phyloP scores from a whole-genome alignment of 2,113 vertebrate genomes.

The Tragelaphus buxtoni region DNA sequence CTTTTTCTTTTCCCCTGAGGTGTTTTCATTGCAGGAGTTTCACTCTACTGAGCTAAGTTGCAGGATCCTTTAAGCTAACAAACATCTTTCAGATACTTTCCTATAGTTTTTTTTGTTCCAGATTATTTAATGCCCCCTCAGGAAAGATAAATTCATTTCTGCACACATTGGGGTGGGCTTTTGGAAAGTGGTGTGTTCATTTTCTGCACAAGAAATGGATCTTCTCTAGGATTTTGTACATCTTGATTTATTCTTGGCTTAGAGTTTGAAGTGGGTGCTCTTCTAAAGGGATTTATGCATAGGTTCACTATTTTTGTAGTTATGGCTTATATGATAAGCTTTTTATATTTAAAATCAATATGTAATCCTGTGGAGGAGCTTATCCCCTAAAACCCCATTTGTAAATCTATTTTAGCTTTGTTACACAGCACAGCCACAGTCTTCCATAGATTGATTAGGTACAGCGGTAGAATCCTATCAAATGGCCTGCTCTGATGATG shows the following conservation, averaged over 20 bases:
- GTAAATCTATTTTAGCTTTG: slow-evolving; percentile 99
- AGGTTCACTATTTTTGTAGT: slow-evolving; percentile 94
- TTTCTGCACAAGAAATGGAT: slow-evolving; percentile 91
- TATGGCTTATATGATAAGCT: slow-evolving; percentile 99
- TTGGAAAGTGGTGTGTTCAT: slow-evolving; percentile 83
- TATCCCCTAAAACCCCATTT: slow-evolving; percentile 98
- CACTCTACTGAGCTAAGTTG: not conserved
- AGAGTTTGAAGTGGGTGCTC: slow-evolving; percentile 93
- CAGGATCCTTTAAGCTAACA: slow-evolving; percentile 59
- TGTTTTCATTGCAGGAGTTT: slow-evolving; percentile 13
- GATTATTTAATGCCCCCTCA: slow-evolving; percentile 79
- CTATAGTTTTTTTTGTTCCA: slow-evolving; percentile 51
- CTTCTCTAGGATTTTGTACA: slow-evolving; percentile 88
- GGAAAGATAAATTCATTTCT: slow-evolving; percentile 83
- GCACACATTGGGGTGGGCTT: slow-evolving; percentile 79
- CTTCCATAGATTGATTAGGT: slow-evolving; percentile 99
- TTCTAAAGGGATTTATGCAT: slow-evolving; percentile 99
- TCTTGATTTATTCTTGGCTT: slow-evolving; percentile 89
- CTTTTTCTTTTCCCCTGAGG: not conserved
- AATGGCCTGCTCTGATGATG: slow-evolving; percentile 97
- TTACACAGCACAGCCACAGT: slow-evolving; percentile 94
- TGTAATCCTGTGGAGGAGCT: slow-evolving; percentile 99
- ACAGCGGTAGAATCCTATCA: slow-evolving; percentile 95
- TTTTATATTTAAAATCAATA: slow-evolving; percentile 99
- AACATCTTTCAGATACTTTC: slow-evolving; percentile 59